Base-by-base conservation (phyloP, 2,888 invertebrate species). In the Smittia aterrima region DNA sequence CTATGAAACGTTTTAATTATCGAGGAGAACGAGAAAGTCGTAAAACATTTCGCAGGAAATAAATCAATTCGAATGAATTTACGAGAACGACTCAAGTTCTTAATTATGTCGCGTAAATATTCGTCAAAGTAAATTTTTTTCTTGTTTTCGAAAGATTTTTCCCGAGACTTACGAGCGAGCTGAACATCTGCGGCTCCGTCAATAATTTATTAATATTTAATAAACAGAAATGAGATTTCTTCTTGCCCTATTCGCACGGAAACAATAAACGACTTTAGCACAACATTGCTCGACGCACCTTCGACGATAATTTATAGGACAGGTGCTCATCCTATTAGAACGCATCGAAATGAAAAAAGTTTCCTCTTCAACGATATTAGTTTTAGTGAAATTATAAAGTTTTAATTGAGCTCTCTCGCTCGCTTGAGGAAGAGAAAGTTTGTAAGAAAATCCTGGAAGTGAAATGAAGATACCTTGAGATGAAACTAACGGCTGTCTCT, bases 401-500 rank as follows among this genome's bases (percentile, higher is more conserved):
- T 47, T 47, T 47, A n/a, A 38, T 38, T 38, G 11, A 38, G 38
- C 11, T n/a, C n/a, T n/a, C n/a, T n/a, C n/a, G n/a, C n/a, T n/a
- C n/a, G n/a, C n/a, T n/a, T n/a, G n/a, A n/a, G n/a, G n/a, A n/a
- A n/a, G n/a, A n/a, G 4, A 38, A 38, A 38, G 4, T 38, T 4
- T 38, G 38, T 7, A 38, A 38, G 38, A 38, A 38, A 32, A 32
- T 32, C n/a, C 16, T 47, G 2, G 11, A 47, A 47, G 47, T 47
- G 16, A n/a, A 6, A 6, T 47, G 11, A 38, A 11, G 38, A 2
- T 64, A 64, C 64, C 64, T 64, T 64, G 25, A 64, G 25, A n/a
- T 64, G 64, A 64, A 18, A 9, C 11, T 64, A 64, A 27, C 25
- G 27, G 27, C 64, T 64, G 64, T 64, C 64, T 64, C 64, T 64